Evolutionary conservation across 2,113 vertebrate genomes (phyloP).

Genomic region (Ailuropoda melanoleuca): DNA sequence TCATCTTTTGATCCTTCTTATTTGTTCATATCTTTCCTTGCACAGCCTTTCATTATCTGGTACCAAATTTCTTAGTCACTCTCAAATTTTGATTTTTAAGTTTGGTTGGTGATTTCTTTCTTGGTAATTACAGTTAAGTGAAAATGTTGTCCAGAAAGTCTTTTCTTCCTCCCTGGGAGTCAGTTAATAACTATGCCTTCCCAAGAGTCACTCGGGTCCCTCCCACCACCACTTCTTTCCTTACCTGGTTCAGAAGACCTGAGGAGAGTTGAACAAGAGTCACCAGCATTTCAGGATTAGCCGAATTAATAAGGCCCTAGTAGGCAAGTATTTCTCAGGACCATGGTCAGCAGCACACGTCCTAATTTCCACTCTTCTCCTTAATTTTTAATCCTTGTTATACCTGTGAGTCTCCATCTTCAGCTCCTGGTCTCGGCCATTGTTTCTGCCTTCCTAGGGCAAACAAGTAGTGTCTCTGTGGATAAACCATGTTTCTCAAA

Average conservation of each 20-base stretch:
- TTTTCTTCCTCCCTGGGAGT: background rate
- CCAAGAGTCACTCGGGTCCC: background rate
- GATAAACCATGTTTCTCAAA: background rate
- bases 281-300: background rate
- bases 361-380: background rate
- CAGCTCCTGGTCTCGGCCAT: background rate
- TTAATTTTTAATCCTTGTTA: background rate
- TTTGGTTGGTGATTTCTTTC: background rate
- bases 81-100: background rate
- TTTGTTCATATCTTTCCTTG: background rate
- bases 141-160: background rate
- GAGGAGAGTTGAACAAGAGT: background rate
- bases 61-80: background rate
- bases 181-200: background rate
- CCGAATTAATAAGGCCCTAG: background rate
- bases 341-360: slow-evolving; percentile 15
- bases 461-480: background rate
- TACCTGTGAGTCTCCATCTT: background rate
- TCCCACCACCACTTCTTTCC: background rate
- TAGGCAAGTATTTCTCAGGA: slow-evolving; percentile 47
- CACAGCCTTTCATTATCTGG: background rate
- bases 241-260: background rate
- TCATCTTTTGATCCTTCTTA: background rate
- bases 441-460: background rate
- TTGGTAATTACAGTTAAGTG: background rate